A percentile compares a stretch with the other conserved stretches of the same genome.
Evolutionary conservation across 2,113 vertebrate genomes (phyloP).

Genomic region (Ranitomeya imitator): DNA sequence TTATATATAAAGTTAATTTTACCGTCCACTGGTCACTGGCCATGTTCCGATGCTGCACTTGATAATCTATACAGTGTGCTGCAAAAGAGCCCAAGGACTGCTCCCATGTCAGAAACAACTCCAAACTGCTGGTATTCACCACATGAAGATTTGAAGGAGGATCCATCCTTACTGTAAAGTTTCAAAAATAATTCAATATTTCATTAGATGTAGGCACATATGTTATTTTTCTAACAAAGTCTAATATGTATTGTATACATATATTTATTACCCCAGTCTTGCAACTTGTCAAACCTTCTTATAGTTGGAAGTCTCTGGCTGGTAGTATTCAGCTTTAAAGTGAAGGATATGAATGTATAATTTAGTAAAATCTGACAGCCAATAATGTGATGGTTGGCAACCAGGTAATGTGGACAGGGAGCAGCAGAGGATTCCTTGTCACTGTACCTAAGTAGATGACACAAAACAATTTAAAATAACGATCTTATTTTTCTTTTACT

Average conservation of each 20-base stretch:
- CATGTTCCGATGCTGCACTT: constrained; percentile 25
- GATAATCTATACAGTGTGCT: neutral
- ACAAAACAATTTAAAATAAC: neutral
- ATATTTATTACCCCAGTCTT: constrained; percentile 25
- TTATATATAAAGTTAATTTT: neutral
- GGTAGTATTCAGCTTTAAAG: neutral
- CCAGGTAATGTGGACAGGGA: constrained; percentile 21
- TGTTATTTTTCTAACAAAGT: neutral
- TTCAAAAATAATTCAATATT: neutral
- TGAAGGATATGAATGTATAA: neutral
- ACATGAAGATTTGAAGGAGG: constrained; percentile 27
- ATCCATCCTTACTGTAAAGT: constrained; percentile 46
- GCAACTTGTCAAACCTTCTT: neutral
- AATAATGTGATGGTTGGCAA: neutral
- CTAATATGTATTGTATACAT: too few relatives aligned
- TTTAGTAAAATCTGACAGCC: neutral
- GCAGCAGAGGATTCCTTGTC: neutral
- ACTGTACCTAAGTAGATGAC: neutral
- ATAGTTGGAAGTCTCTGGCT: neutral
- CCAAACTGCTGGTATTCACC: constrained; percentile 25
- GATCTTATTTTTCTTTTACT: neutral
- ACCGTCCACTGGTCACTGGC: constrained; percentile 35
- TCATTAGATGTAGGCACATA: neutral
- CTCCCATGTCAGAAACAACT: constrained; percentile 32
- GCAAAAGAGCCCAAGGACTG: neutral